Evolutionary conservation across 1,140 invertebrate species (phyloP), one percentile per base, ranked within the genome.

Genomic region (Battus philenor): DNA sequence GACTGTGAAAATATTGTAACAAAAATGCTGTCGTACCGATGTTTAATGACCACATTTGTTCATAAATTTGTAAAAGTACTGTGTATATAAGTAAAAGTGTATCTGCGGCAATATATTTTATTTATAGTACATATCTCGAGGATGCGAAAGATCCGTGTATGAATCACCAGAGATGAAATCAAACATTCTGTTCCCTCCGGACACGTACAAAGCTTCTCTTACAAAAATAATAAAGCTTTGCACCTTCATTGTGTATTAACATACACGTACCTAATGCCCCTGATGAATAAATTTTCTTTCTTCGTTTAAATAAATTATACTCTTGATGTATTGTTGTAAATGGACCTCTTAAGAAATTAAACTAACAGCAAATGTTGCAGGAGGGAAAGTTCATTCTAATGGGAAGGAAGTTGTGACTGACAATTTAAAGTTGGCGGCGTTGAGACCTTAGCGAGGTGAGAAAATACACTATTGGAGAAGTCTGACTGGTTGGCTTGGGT

Each of bases 341-440:
- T 0, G 11, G 13, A 13, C 31, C 13, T 4, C 13, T 4, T 30
- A 10, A 44, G 7, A 16, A 44, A 2, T 26, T 44, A 18, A 5
- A 44, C 15, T 56, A 52, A 49, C 55, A 59, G 50, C 60, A 49
- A 56, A 56, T 57, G 34, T 60, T 59, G 43, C 34, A 47, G 41
- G 44, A 33, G 50, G 61, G 69, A 69, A 70, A 78, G 78, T 78
- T 72, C 72, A 76, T 68, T 63, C 59, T 61, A 71, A 56, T 69
- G 62, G 61, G 51, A 61, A 66, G 55, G 61, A 69, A 77, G 73
- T 77, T 76, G 54, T 57, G 56, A 53, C 46, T 69, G 72, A 78
- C 75, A 78, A 79, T 79, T 78, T 79, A 82, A 82, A 82, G 63
- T 82, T 78, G 36, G 67, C 64, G 54, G 55, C 50, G 54, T 36